Conservation (phyloP, 1,140 invertebrate species). For the Drusus annulatus region DNA sequence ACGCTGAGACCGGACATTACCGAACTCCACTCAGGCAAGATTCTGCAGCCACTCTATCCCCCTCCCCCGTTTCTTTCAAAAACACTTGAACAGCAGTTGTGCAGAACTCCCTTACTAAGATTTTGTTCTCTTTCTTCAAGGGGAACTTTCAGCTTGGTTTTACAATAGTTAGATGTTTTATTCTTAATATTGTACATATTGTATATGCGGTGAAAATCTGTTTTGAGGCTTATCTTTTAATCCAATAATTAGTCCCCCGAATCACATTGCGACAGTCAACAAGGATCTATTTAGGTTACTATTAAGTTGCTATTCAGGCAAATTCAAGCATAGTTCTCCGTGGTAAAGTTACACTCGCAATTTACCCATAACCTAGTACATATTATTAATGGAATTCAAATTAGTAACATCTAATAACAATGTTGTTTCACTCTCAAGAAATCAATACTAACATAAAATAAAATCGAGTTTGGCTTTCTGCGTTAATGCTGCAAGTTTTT, state of each 20-base stretch:
- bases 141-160: slow-evolving; percentile 22
- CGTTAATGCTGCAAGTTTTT: slow-evolving; percentile 16
- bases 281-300: no score
- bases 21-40: slow-evolving; percentile 84
- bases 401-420: not conserved
- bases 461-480: slow-evolving; percentile 5
- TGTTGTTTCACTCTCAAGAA: no score
- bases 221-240: no score
- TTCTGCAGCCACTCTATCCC: not conserved
- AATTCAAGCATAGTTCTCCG: no score
- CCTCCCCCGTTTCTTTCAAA: slow-evolving; percentile 13
- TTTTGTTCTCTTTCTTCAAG: not conserved
- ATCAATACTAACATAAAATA: not conserved
- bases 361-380: not conserved
- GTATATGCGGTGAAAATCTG: no score
- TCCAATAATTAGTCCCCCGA: no score
- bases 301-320: no score
- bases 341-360: no score
- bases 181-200: no score
- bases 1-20: slow-evolving; percentile 79
- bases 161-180: not conserved
- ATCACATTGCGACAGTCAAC: no score
- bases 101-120: slow-evolving; percentile 11
- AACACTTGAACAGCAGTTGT: slow-evolving; percentile 15
- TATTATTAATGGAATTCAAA: not conserved